A percentile compares a stretch with the other conserved stretches of the same genome.
Evolutionary conservation across 2,113 vertebrate species (phyloP).

Genomic region (Erythrolamprus reginae): DNA sequence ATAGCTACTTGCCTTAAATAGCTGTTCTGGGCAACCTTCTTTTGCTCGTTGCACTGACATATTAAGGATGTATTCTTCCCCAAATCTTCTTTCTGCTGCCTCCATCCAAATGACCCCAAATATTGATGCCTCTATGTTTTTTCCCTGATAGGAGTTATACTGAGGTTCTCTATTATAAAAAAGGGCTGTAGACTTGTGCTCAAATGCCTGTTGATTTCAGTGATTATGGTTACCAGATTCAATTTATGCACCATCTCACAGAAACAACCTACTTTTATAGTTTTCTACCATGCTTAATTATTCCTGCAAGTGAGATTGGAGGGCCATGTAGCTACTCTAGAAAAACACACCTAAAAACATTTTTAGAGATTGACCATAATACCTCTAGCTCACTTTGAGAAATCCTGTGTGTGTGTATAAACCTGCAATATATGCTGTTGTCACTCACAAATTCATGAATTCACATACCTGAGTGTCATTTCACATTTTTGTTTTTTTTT

Average conservation of each 20-base stretch:
- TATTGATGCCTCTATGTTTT: background rate
- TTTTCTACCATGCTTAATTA: background rate
- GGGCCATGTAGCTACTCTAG: background rate
- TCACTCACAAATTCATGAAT: background rate
- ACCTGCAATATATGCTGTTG: background rate
- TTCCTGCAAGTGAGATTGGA: background rate
- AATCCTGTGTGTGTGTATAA: background rate
- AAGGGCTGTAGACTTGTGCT: background rate
- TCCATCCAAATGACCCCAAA: background rate
- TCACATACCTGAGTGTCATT: background rate
- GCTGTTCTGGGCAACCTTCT: background rate
- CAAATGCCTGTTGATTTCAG: background rate
- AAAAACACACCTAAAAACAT: background rate
- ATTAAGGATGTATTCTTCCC: background rate
- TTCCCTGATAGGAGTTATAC: background rate
- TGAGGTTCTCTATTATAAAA: background rate
- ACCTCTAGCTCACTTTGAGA: background rate
- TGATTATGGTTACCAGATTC: background rate
- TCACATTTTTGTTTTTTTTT: background rate
- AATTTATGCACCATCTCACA: background rate
- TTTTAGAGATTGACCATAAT: background rate
- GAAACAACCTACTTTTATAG: background rate
- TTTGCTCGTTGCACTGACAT: background rate
- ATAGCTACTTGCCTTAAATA: background rate
- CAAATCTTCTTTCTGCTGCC: background rate